Evolutionary conservation across 2,113 vertebrate species (phyloP), one percentile per base, ranked within the genome.

Genomic region (Pagrus major): DNA sequence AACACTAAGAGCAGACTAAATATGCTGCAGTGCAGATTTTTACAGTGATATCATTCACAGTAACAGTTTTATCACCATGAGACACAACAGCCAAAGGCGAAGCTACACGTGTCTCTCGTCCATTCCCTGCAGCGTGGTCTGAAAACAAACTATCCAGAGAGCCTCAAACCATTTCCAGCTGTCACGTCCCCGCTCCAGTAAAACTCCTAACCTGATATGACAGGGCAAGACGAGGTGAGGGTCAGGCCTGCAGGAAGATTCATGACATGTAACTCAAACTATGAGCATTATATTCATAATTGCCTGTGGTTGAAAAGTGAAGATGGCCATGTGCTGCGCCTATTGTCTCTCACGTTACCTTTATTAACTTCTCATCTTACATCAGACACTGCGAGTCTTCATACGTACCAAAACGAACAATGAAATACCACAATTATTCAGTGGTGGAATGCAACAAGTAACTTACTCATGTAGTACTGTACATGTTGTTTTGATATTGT

Each of bases 121-220:
- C 86, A 81, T 81, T 87, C 82, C 80, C 91, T 72, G 27, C 87
- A 87, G 85, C 81, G 75, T 71, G 70, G 84, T 87, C 83, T 89
- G 83, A 94, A 93, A 92, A 91, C 92, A 94, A 94, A 91, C 91
- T 80, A 85, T 92, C 78, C 77, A 12, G 66, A 91, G 88, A 81
- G 81, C 87, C 91, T 91, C 89, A 88, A 94, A 95, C 89, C 88
- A 93, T 88, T 94, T 94, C 93, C 94, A 95, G 94, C 94, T 95
- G 95, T 94, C 93, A 88, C 84, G 68, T 93, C 83, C 78, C 67
- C 25, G 42, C 84, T 76, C 79, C 59, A 47, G 55, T 76, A 42
- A 27, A 59, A 71, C 60, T 78, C 83, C 89, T 91, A 92, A 93
- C 81, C 84, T 79, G 91, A 93, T 92, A 86, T 86, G 90, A 91